phyloP scores from a whole-genome alignment of 2,888 invertebrate genomes.

The Eretmocerus hayati region DNA sequence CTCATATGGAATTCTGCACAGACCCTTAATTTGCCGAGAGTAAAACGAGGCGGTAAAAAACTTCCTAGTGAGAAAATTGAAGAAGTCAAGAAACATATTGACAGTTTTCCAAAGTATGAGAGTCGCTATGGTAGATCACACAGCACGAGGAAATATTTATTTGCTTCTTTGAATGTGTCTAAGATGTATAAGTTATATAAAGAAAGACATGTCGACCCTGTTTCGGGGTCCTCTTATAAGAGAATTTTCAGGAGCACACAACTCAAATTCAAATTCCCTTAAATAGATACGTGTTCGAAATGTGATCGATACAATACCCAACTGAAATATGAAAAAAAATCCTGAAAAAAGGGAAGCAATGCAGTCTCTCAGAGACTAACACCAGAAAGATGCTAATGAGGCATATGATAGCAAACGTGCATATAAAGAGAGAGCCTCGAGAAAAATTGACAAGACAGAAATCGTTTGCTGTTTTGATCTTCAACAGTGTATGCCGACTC shows the following conservation, averaged over 20 bases:
- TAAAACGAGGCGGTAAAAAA: not conserved
- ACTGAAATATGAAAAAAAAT: not conserved
- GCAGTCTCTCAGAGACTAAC: not conserved
- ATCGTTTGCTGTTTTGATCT: not conserved
- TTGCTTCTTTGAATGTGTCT: not conserved
- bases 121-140: not conserved
- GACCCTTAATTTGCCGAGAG: too few species aligned
- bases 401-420: not conserved
- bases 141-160: not conserved
- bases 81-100: not conserved
- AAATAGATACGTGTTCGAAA: not conserved
- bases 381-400: not conserved
- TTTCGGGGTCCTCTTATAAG: not conserved
- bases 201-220: not conserved
- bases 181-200: not conserved
- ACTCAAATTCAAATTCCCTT: not conserved
- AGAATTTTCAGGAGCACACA: not conserved
- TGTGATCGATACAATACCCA: not conserved
- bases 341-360: not conserved
- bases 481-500: not conserved
- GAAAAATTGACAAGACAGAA: not conserved
- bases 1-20: too few species aligned
- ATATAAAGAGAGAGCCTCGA: not conserved
- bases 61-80: not conserved
- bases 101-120: not conserved